These are phyloP conservation scores for Anser cygnoides DNA, from an alignment of 2,113 vertebrate species.

Conservation along the genomic window DNA sequence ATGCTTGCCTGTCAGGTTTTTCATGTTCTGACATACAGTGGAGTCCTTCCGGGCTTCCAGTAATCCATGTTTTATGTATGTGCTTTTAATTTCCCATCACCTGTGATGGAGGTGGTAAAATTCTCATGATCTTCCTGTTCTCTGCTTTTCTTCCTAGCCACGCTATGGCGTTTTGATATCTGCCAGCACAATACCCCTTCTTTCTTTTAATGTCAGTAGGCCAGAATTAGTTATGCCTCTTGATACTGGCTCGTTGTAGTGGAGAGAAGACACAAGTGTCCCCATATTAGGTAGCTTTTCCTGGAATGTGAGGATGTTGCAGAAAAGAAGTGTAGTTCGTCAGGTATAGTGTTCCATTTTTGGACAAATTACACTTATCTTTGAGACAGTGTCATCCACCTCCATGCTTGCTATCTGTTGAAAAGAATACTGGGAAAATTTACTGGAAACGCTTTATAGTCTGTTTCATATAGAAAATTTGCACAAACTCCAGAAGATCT, in stretches of 20 bases:
- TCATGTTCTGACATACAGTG: not conserved
- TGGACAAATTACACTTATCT: not conserved
- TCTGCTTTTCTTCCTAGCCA: not conserved
- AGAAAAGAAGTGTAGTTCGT: not conserved
- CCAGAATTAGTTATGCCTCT: not conserved
- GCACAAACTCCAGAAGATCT: not conserved
- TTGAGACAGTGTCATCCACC: not conserved
- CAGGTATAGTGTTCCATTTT: not conserved
- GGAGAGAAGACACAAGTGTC: not conserved
- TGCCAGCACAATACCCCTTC: not conserved
- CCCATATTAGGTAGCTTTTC: not conserved
- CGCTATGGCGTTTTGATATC: not conserved
- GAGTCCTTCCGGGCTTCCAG: not conserved
- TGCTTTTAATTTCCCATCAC: not conserved
- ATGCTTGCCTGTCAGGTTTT: accelerated
- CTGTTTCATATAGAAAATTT: not conserved
- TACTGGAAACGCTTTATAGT: not conserved
- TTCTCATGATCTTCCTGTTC: not conserved
- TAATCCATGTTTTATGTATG: not conserved
- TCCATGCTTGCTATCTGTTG: not conserved
- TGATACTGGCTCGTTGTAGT: not conserved
- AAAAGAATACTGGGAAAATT: not conserved
- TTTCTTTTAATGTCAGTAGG: not conserved
- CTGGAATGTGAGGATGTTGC: not conserved
- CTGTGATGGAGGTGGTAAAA: not conserved